Percentiles rank a stretch among this genome's conserved stretches.
phyloP scores from a whole-genome alignment of 2,888 invertebrate species.

The Spilarctia lutea region DNA sequence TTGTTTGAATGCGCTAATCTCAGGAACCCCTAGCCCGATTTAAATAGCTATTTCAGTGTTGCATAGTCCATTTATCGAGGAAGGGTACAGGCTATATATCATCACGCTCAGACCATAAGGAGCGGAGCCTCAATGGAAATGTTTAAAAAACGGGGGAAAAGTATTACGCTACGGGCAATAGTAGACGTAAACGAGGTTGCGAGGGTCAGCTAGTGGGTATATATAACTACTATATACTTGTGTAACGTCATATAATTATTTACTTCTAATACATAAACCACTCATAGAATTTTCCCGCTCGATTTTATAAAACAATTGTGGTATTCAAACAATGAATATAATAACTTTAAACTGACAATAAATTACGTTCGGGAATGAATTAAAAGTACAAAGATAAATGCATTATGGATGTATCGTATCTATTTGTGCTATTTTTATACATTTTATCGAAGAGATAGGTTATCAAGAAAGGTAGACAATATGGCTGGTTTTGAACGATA shows the following conservation, averaged over 20 bases:
- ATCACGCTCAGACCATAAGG: too few species aligned
- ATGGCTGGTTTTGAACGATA: constrained; percentile 1
- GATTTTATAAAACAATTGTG: neutral
- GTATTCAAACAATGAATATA: neutral
- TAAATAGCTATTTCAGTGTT: too few species aligned
- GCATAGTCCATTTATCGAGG: too few species aligned
- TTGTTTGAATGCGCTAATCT: too few species aligned
- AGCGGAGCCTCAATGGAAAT: too few species aligned
- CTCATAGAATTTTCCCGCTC: neutral
- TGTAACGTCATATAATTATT: neutral
- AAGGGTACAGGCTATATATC: too few species aligned
- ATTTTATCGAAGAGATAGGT: constrained; percentile 7
- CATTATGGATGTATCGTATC: neutral
- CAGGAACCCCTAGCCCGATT: too few species aligned
- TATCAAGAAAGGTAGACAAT: constrained; percentile 17
- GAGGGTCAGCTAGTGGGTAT: too few species aligned
- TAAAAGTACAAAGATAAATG: neutral
- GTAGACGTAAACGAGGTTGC: too few species aligned
- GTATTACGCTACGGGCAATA: too few species aligned
- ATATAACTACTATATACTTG: neutral
- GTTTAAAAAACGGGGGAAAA: too few species aligned
- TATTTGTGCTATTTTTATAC: neutral
- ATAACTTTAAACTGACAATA: neutral
- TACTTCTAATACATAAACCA: neutral
- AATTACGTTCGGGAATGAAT: neutral